Conservation (phyloP, 2,888 invertebrate species). For the Parnassius smintheus region DNA sequence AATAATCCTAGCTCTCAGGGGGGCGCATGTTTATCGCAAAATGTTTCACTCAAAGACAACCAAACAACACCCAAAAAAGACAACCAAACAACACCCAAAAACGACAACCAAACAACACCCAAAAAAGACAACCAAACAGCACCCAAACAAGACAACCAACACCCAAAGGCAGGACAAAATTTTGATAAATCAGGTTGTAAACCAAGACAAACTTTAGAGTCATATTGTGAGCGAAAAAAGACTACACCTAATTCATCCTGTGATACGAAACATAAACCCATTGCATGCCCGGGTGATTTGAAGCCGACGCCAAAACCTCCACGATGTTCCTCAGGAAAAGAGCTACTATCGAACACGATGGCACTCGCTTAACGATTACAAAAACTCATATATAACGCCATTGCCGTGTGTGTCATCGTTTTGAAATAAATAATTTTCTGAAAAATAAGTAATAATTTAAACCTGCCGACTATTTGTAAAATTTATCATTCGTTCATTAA, state of each 20-base stretch:
- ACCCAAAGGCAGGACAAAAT: neutral
- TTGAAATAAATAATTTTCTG: neutral
- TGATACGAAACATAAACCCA: neutral
- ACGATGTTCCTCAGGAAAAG: neutral
- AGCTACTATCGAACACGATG: neutral
- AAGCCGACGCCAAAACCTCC: neutral
- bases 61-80: too few species aligned
- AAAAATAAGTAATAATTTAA: neutral
- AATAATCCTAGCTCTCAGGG: neutral
- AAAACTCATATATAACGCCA: neutral
- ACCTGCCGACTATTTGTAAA: neutral
- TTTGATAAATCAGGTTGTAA: neutral
- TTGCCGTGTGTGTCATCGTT: slow-evolving; percentile 4
- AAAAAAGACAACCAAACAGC: neutral
- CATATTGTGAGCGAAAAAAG: slow-evolving; percentile 4
- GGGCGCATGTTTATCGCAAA: neutral
- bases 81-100: neutral
- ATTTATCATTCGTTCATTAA: too few species aligned
- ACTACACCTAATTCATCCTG: neutral
- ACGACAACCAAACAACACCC: neutral
- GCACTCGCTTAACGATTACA: neutral
- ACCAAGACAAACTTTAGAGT: neutral
- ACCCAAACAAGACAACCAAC: neutral
- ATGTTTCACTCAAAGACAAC: neutral
- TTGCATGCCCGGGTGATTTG: neutral